Conservation (phyloP, 2,888 invertebrate species). For the Neelides folsomi region DNA sequence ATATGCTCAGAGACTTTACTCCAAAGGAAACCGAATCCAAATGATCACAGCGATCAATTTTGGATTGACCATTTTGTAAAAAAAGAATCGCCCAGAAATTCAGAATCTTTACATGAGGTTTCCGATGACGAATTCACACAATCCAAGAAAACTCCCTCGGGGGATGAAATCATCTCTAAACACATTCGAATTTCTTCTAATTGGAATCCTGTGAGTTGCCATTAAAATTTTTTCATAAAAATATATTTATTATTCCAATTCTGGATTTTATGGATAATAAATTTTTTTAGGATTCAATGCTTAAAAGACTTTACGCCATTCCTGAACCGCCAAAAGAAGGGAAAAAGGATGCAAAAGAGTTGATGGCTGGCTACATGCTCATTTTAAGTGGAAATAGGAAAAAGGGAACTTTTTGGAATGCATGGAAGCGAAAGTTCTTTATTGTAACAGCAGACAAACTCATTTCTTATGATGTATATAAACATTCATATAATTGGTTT, state of each 20-base stretch:
- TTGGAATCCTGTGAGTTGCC: conserved; percentile 30
- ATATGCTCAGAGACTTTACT: conserved; percentile 19
- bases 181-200: conserved; percentile 31
- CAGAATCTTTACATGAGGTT: conserved; percentile 2
- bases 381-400: conserved; percentile 36
- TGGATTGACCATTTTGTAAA: neutral
- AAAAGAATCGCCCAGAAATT: conserved; percentile 1
- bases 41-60: neutral
- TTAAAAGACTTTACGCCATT: conserved; percentile 20
- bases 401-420: conserved; percentile 45
- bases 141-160: too few species aligned
- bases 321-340: conserved; percentile 7
- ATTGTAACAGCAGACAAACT: conserved; percentile 27
- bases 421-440: conserved; percentile 46
- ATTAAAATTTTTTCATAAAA: too few species aligned
- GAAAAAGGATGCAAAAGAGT: conserved; percentile 9
- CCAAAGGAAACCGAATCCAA: conserved; percentile 9
- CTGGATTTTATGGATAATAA: too few species aligned
- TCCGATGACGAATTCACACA: too few species aligned
- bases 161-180: conserved; percentile 26
- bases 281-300: conserved; percentile 20
- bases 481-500: neutral
- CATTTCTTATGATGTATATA: conserved; percentile 26
- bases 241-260: too few species aligned
- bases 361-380: conserved; percentile 27